Base-by-base conservation (phyloP, 2,113 vertebrate genomes). In the Istiophorus platypterus region DNA sequence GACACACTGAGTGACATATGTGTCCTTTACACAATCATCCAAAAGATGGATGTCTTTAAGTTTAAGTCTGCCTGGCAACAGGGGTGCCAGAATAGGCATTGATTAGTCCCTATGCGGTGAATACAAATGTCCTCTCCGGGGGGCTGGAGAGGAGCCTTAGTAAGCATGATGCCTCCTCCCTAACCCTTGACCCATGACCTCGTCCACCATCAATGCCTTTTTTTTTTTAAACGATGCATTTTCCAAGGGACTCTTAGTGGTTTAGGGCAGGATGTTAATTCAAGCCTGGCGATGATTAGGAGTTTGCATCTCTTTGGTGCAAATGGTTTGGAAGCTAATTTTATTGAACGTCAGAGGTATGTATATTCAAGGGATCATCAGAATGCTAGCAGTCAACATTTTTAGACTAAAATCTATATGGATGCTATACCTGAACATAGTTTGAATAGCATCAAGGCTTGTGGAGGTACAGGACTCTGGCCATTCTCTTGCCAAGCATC, bases 61-160 rank as follows among this genome's bases (percentile, higher is more conserved):
- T 81, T 76, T 61, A 81, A 87, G 82, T 89, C 85, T 86, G 82
- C 92, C 87, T 78, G 62, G 92, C 85, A 89, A 89, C 85, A 91
- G 54, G 42, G 69, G 39, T 15, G 12, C 61, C 64, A 49, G 68
- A 58, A 58, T 54, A 37, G 49, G 31, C 81, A 84, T 71, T 73
- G 85, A 90, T 90, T 73, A 69, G 59, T 81, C 51, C 26, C 69
- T 67, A 26, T 63, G 81, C 71, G 13, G 24, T 72, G 85, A 92
- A 91, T 90, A 84, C 85, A 84, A 87, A 91, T 85, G 26, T 66
- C 58, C 56, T 76, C 42, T 73, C 75, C 27, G 22, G 67, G 58
- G 78, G 51, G 34, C 22, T 69, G 58, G n/a, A 20, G 41, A 59
- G 51, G 65, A 76, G 59, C 67, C 75, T 84, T 58, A 52, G 58